Base-by-base conservation (phyloP, 2,113 vertebrate genomes). In the Thomomys bottae region DNA sequence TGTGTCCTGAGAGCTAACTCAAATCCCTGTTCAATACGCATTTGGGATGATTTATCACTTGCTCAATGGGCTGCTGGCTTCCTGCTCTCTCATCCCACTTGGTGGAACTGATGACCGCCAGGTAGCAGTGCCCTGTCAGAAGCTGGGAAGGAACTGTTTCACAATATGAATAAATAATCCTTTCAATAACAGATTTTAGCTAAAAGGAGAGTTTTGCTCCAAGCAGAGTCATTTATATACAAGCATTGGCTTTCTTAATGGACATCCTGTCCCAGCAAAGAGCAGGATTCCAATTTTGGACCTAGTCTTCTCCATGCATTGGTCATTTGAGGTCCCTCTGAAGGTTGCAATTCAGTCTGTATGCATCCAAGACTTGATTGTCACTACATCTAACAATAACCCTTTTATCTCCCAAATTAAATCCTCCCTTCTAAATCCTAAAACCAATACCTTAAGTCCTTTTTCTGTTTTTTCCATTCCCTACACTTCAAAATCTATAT, bases 401-500 rank as follows among this genome's bases (percentile, higher is more conserved):
- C 77, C 91, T 87, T 71, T 94, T 91, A 87, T 96, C 90, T 95
- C 80, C 84, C 81, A 83, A 96, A 94, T 93, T 92, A 95, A 96
- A 96, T 91, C 93, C 73, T 76, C 87, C 59, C 38, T 87, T 89
- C 91, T 89, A 95, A 94, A 93, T 93, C 93, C 93, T 87, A 90
- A 96, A 95, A 92, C 94, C 96, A 94, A 91, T 89, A 95, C 79
- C 91, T 80, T 93, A 93, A 89, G 54, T 93, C 66, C 64, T 82
- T 89, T 93, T 84, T 85, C 42, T 54, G 57, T 84, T 94, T 89
- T 90, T 92, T 45, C 54, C 83, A 72, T 68, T 86, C 59, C 36
- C 54, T 75, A 23, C 59, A n/a, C 83, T 71, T 94, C 54, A 87
- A 95, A 96, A 95, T 95, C 84, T 38, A 88, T 96, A 94, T 67